Evolutionary conservation across 2,888 invertebrate species (phyloP).

Genomic region (Megastigmus dorsalis): DNA sequence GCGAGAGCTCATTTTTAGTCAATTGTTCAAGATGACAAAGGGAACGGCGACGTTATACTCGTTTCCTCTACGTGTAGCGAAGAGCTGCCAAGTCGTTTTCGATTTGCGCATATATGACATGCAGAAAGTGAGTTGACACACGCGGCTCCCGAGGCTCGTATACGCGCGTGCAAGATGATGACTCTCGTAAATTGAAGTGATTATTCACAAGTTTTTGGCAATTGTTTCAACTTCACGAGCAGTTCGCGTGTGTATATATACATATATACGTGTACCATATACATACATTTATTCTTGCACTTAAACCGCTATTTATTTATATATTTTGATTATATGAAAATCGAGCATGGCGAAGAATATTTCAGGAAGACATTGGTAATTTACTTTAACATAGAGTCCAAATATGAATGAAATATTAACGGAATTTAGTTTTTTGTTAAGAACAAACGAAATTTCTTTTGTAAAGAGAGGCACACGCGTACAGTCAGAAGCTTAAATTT

Average conservation of each 20-base stretch:
- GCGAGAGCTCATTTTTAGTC: neutral
- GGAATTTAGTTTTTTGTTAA: too few relatives aligned
- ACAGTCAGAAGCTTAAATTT: too few relatives aligned
- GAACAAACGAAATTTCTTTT: too few relatives aligned
- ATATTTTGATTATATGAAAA: neutral
- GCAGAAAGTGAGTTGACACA: conserved; percentile 9
- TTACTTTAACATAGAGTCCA: too few relatives aligned
- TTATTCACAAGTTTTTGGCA: conserved; percentile 2
- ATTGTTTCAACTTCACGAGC: neutral
- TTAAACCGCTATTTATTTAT: neutral
- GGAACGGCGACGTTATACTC: neutral
- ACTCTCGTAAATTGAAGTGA: conserved; percentile 8
- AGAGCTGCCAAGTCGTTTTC: conserved; percentile 8
- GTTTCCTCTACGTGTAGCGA: neutral
- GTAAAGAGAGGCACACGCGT: too few relatives aligned
- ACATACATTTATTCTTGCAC: neutral
- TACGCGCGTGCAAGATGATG: neutral
- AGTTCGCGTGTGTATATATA: neutral
- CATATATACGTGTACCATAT: neutral
- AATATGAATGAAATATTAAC: too few relatives aligned
- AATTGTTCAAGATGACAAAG: conserved; percentile 8
- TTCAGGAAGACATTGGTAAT: too few relatives aligned
- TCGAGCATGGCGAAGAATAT: too few relatives aligned
- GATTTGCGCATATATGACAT: conserved; percentile 14
- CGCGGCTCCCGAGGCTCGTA: neutral